Percentiles rank a stretch among this genome's conserved stretches.
These are phyloP conservation scores for Lampris megalopsis DNA, from an alignment of 2,113 vertebrate genomes.

Conservation along the genomic window DNA sequence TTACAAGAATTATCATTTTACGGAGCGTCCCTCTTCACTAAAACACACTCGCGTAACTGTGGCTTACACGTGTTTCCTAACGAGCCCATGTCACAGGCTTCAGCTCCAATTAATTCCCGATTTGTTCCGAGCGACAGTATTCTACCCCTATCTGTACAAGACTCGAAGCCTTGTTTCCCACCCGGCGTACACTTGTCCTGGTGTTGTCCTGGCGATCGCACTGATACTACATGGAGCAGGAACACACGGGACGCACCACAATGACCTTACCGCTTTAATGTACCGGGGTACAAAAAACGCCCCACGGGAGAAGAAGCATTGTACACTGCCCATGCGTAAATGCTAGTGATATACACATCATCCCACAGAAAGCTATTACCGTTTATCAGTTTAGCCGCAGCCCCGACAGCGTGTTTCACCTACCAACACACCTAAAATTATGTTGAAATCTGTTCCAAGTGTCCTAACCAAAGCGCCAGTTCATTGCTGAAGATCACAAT, in stretches of 20 bases:
- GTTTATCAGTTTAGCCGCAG: conserved; percentile 23
- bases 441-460: too few relatives aligned
- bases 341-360: conserved; percentile 57
- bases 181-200: conserved; percentile 37
- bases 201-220: conserved; percentile 15
- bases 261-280: conserved; percentile 53
- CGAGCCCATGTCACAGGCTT: conserved; percentile 72
- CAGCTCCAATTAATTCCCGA: conserved; percentile 75
- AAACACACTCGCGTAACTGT: conserved; percentile 61
- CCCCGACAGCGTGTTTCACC: conserved; percentile 30
- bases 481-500: too few relatives aligned
- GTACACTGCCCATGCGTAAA: conserved; percentile 46
- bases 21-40: conserved; percentile 41
- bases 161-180: conserved; percentile 8
- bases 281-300: conserved; percentile 33
- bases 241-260: conserved; percentile 42
- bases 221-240: conserved; percentile 2
- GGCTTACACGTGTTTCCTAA: conserved; percentile 78
- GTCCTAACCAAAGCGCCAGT: too few relatives aligned
- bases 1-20: conserved; percentile 66
- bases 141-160: conserved; percentile 38
- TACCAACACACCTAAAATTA: not conserved
- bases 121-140: conserved; percentile 59
- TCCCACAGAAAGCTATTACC: conserved; percentile 37
- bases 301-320: conserved; percentile 57